These are phyloP conservation scores for Anoplopoma fimbria DNA, from an alignment of 2,113 vertebrate species.

Conservation along the genomic window DNA sequence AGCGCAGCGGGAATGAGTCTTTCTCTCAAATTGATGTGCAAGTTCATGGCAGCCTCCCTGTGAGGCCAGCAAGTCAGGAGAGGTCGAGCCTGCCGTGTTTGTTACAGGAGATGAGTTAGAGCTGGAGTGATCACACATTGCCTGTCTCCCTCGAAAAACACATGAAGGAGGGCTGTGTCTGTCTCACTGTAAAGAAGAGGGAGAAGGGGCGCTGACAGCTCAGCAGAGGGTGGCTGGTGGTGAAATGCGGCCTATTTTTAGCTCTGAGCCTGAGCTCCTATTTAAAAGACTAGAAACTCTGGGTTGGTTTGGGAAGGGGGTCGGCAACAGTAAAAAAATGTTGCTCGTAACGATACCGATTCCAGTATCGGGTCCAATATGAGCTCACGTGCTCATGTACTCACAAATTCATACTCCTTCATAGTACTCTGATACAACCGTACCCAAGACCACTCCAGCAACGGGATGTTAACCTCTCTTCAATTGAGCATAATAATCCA, in stretches of 20 bases:
- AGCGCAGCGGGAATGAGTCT: constrained; percentile 59
- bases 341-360: neutral
- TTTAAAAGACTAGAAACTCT: constrained; percentile 68
- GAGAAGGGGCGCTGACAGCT: constrained; percentile 78
- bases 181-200: constrained; percentile 64
- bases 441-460: neutral
- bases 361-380: neutral
- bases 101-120: constrained; percentile 67
- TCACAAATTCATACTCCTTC: neutral
- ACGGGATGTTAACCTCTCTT: too few species aligned
- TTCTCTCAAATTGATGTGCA: constrained; percentile 72
- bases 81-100: constrained; percentile 58
- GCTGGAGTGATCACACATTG: constrained; percentile 68
- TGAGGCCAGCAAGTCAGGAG: constrained; percentile 67
- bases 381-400: neutral
- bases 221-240: constrained; percentile 63
- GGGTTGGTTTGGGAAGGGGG: constrained; percentile 37
- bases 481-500: too few species aligned
- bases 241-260: constrained; percentile 73
- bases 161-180: constrained; percentile 69
- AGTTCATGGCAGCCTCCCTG: constrained; percentile 69
- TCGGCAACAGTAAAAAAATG: constrained; percentile 5
- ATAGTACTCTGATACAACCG: neutral
- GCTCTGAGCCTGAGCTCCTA: constrained; percentile 60
- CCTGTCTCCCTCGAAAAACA: constrained; percentile 70